Evolutionary conservation across 2,113 vertebrate genomes (phyloP).

Genomic region (Neolamprologus cancellatus): DNA sequence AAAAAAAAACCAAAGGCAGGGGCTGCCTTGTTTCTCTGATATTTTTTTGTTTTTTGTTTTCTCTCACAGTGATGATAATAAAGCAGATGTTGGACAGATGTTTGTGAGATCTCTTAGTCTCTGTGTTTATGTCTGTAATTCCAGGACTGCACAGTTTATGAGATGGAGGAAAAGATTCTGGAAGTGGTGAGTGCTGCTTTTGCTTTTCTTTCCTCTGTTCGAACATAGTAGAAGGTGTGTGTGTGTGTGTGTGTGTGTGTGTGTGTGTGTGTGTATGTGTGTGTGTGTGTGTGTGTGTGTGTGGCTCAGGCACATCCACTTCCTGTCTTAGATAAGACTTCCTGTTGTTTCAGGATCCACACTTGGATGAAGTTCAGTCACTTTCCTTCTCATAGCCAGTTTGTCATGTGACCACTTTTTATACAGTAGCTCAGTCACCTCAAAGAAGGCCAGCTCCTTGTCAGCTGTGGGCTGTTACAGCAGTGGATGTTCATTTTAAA

Average conservation of each 20-base stretch:
- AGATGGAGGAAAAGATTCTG: conserved; percentile 95
- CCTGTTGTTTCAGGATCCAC: conserved; percentile 16
- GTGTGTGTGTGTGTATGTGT: background rate
- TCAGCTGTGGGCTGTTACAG: background rate
- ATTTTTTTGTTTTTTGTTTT: background rate
- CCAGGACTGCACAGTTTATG: conserved; percentile 85
- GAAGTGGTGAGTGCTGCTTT: conserved; percentile 81
- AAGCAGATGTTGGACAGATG: background rate
- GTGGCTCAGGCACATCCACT: conserved; percentile 17
- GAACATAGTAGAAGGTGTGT: background rate
- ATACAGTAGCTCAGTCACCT: background rate
- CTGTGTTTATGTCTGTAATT: conserved; percentile 43
- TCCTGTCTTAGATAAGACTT: conserved; percentile 63
- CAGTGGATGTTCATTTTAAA: background rate
- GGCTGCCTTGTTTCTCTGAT: background rate
- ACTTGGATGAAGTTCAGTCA: background rate
- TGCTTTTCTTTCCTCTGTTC: conserved; percentile 27
- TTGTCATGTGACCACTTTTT: background rate
- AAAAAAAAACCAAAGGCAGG: background rate
- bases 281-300: rapidly evolving
- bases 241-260: background rate
- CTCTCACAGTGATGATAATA: background rate
- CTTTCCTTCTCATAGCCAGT: background rate
- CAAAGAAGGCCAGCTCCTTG: background rate
- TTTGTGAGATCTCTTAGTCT: background rate